Evolutionary conservation across 2,888 invertebrate species (phyloP), one percentile per base, ranked within the genome.

Genomic region (Portevinia maculata): DNA sequence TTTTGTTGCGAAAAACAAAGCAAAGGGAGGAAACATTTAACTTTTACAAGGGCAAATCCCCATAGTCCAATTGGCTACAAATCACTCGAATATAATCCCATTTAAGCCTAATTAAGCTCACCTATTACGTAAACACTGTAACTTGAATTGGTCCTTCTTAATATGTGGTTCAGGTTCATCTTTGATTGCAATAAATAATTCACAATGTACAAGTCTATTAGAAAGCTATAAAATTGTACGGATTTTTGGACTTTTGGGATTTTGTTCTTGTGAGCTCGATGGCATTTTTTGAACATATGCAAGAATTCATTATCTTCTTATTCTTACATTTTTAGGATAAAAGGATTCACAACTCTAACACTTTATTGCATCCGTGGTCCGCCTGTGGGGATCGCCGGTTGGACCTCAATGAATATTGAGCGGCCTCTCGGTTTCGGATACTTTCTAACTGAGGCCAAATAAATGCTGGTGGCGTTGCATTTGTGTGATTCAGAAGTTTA

Each of bases 61-160:
- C 19, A 19, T 64, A 48, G 76, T 65, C 70, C 64, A 76, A 62
- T 76, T 65, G 81, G 64, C 81, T 46, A 81, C 81, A 81, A 81
- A 81, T 81, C 81, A 81, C 65, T 76, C 34, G 65, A 75, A 53
- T 62, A 34, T 76, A 81, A 76, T 62, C 59, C 65, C 76, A 71
- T 76, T 81, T 81, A 65, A 81, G 81, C 65, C 70, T 76, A 81
- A 81, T 81, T 81, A 81, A 81, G 81, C 81, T 76, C 70, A 76
- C 81, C 76, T 81, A 81, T 81, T 81, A 81, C 75, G 79, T 81
- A 75, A 81, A 75, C 79, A 81, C 55, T 74, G 74, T 67, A 67
- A 24, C 37, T 46, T 65, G 37, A 28, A 48, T 48, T 50, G 59
- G 64, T 59, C n/a, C 50, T 46, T 44, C 41, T 64, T 6, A 0